These are phyloP conservation scores for Diarsia brunnea DNA, from an alignment of 2,888 invertebrate species.

Conservation along the genomic window DNA sequence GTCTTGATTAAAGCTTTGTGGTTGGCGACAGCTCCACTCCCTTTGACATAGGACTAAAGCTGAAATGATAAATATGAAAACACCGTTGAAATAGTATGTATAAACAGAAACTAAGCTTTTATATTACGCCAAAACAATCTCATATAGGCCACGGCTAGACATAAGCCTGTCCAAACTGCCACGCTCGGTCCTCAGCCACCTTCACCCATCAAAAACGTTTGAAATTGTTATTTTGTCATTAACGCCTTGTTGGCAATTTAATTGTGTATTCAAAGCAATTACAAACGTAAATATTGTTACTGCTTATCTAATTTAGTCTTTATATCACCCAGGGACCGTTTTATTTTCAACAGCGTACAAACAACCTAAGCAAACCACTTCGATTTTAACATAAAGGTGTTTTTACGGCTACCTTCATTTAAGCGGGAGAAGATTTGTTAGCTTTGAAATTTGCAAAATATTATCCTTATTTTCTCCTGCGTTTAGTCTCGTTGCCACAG, in stretches of 20 bases:
- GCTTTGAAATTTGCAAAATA: not conserved
- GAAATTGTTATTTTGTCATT: slow-evolving; percentile 33
- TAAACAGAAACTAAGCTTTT: not conserved
- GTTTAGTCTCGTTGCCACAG: not conserved
- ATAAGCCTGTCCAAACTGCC: not conserved
- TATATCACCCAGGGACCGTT: slow-evolving; percentile 28
- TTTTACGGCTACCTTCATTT: slow-evolving; percentile 21
- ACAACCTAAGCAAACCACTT: slow-evolving; percentile 29
- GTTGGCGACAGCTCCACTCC: not conserved
- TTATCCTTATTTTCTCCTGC: slow-evolving; percentile 24
- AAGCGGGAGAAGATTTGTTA: slow-evolving; percentile 3
- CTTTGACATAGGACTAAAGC: not conserved
- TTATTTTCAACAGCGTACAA: slow-evolving; percentile 26
- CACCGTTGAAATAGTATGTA: not conserved
- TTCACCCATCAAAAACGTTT: slow-evolving; percentile 1
- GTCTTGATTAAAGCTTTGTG: not conserved
- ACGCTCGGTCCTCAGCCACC: not conserved
- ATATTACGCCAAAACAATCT: not conserved
- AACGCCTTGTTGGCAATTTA: slow-evolving; percentile 27
- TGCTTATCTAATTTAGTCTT: slow-evolving; percentile 43
- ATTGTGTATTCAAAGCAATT: slow-evolving; percentile 37
- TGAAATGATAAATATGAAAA: not conserved
- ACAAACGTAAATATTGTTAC: slow-evolving; percentile 47
- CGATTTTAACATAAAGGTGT: slow-evolving; percentile 20
- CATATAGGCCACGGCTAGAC: not conserved